Evolutionary conservation across 2,888 invertebrate species (phyloP), one percentile per base, ranked within the genome.

Genomic region (Apomyelois bistriatella): DNA sequence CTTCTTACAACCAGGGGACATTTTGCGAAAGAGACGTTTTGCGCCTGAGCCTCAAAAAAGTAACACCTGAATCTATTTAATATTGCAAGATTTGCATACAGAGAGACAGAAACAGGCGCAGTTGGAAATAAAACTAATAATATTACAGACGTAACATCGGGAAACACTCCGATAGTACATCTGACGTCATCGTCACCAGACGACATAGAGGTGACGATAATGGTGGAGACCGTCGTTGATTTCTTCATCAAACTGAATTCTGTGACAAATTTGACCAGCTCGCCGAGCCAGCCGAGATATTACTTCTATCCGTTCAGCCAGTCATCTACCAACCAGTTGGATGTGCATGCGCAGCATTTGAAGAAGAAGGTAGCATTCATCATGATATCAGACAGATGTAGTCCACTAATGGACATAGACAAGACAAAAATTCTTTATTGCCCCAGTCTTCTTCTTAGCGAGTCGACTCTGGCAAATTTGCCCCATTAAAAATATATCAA

Each of bases 171-270:
- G 35, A 92, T 94, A 10, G 92, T 94, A 0, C 94, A 93, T 48
- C 77, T 95, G n/a, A 94, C 94, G 0, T 94, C 95, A 0, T 92
- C 94, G 0, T 93, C 93, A 6, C 78, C 81, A 0, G 74, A 71
- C 0, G 89, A 91, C 8, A 90, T 94, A 15, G 75, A 76, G n/a
- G 93, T 94, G 48, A 85, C 83, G 0, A 82, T 96, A n/a, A 70
- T 68, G 0, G 92, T 95, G 4, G 86, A 91, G 36, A 84, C 92
- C 0, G 92, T 93, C 1, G 61, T 80, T 6, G 85, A 94, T 61
- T 95, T 96, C 64, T 92, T 88, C 64, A 79, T 93, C 1, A 71
- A 79, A 15, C 55, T 88, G 43, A 90, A 90, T 56, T 62, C 72
- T 0, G 76, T 79, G 0, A 91, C 91, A 0, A 83, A 82, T 1